Evolutionary conservation across 2,888 invertebrate species (phyloP).

Genomic region (Aspidiotus destructor): DNA sequence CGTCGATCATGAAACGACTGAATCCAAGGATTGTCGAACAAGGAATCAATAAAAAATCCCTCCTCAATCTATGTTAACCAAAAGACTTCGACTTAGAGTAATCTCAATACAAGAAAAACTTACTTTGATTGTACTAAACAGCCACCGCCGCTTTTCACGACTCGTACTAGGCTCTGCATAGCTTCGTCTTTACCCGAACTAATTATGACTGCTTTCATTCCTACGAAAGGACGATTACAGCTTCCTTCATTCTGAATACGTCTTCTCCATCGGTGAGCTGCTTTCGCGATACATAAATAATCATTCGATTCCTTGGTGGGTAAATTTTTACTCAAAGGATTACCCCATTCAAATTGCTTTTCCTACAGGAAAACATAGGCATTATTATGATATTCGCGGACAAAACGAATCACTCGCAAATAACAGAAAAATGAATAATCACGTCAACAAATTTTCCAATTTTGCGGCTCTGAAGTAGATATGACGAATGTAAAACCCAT

Average conservation of each 20-base stretch:
- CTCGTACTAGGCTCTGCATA: slow-evolving; percentile 52
- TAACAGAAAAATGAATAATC: neutral
- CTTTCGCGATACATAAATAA: slow-evolving; percentile 39
- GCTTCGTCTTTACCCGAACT: slow-evolving; percentile 46
- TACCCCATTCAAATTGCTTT: slow-evolving; percentile 76
- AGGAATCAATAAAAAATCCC: too few species aligned
- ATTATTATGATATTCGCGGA: too few species aligned
- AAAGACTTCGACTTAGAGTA: too few species aligned
- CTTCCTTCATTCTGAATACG: slow-evolving; percentile 44
- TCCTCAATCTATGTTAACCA: too few species aligned
- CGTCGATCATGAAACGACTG: too few species aligned
- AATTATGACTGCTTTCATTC: slow-evolving; percentile 49
- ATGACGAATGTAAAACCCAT: slow-evolving; percentile 77
- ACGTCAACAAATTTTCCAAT: slow-evolving; percentile 35
- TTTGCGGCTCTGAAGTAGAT: slow-evolving; percentile 57
- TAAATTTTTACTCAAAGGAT: slow-evolving; percentile 48
- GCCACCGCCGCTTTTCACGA: slow-evolving; percentile 71
- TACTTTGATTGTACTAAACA: slow-evolving; percentile 45
- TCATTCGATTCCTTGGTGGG: slow-evolving; percentile 47
- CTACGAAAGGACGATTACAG: slow-evolving; percentile 45
- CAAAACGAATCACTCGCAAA: neutral
- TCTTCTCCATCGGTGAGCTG: slow-evolving; percentile 61
- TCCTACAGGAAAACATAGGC: slow-evolving; percentile 49
- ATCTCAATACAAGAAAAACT: neutral
- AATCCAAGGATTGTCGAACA: too few species aligned